These are phyloP conservation scores for Scaptomyza hsui DNA, from an alignment of 1,140 invertebrate genomes.

Conservation along the genomic window DNA sequence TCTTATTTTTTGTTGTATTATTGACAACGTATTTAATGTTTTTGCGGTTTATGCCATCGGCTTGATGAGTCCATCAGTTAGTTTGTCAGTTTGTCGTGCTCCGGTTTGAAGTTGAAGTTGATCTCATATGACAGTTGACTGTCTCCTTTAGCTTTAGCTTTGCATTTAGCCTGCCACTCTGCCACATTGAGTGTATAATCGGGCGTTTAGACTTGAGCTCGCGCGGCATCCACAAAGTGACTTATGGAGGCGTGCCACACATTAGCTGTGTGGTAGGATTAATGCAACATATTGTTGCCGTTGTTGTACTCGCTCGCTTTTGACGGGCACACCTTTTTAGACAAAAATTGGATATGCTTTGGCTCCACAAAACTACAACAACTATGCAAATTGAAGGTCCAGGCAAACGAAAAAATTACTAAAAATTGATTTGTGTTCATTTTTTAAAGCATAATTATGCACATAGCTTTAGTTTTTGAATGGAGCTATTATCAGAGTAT, in stretches of 20 bases:
- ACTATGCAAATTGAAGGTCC: constrained; percentile 55
- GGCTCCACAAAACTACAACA: constrained; percentile 27
- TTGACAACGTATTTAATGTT: too few relatives aligned
- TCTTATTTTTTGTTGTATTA: constrained; percentile 16
- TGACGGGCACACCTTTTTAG: constrained; percentile 66
- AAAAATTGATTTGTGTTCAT: neutral
- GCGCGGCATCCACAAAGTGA: constrained; percentile 50
- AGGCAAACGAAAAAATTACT: too few relatives aligned
- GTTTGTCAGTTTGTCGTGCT: constrained; percentile 42
- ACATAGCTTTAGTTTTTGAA: neutral
- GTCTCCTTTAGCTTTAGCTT: constrained; percentile 10
- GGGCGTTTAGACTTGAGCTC: constrained; percentile 49
- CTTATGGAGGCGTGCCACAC: constrained; percentile 6
- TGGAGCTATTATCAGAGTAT: neutral
- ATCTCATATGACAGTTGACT: constrained; percentile 64
- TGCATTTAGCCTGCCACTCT: neutral
- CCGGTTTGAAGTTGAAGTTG: constrained; percentile 74
- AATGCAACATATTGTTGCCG: constrained; percentile 50
- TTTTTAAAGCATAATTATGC: neutral
- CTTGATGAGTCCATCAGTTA: constrained; percentile 6
- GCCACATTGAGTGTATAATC: constrained; percentile 56
- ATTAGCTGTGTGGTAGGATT: neutral
- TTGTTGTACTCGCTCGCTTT: too few relatives aligned
- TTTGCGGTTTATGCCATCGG: constrained; percentile 5
- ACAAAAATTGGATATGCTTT: constrained; percentile 58